Base-by-base conservation (phyloP, 2,888 invertebrate genomes). In the Drepanosiphum platanoidis region DNA sequence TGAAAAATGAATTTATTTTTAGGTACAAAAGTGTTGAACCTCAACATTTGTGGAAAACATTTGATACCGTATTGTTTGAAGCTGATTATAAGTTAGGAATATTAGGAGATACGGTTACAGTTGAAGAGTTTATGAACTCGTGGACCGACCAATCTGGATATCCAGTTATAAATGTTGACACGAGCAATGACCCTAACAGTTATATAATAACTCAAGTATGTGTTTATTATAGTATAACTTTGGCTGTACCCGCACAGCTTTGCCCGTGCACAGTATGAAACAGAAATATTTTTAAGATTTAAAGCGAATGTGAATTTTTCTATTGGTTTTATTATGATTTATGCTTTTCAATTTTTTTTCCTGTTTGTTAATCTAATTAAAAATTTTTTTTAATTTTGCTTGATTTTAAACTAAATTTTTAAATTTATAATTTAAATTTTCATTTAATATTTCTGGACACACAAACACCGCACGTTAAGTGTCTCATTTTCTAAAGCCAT, bases 141-240 rank as follows among this genome's bases (percentile, higher is more conserved):
- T 95, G 95, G 94, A 94, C 94, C 0, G 91, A 92, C 27, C 94
- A 95, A 89, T 91, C 93, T 0, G 94, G 94, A 0, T 94, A 93
- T 89, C 95, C 94, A 0, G 90, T 94, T 0, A 90, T 94, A 8
- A 91, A 91, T 0, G 91, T 94, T 0, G 32, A 89, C 90, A 88
- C 93, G 92, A 90, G 92, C 91, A 68, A 89, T 68, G 3, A 36
- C 18, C n/a, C n/a, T 8, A 18, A 39, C 7, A n/a, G 13, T 42
- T 13, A 72, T 34, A 32, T 61, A 42, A 18, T 82, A 61, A 32
- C 61, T 9, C 81, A 82, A 42, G 81, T 78, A 30, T 18, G 52
- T 0, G 22, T 46, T 13, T 42, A 18, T 30, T 22, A 52, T 4
- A 27, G 32, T 83, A 34, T 18, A n/a, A 61, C n/a, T 52, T 39